Evolutionary conservation across 37 sponge, comb jelly and placozoan genomes (phyloP).

Genomic region (Hormiphora californensis): DNA sequence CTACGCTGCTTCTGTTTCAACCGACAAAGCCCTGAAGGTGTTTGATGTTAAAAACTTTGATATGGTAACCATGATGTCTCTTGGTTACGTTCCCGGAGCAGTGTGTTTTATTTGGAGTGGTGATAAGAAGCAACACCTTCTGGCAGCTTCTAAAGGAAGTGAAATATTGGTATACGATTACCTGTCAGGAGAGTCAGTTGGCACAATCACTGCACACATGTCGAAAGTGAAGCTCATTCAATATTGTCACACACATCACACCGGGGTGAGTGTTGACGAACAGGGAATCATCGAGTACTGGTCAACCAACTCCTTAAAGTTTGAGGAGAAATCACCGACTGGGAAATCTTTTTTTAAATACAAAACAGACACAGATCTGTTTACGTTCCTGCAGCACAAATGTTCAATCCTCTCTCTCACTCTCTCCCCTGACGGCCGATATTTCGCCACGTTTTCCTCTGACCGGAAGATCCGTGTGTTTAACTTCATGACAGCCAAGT

Average conservation of each 20-base stretch:
- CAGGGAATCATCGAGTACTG: slow-evolving; percentile 93
- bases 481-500: slow-evolving; percentile 76
- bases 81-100: slow-evolving; percentile 66
- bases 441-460: slow-evolving; percentile 73
- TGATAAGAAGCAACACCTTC: background rate
- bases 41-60: slow-evolving; percentile 97
- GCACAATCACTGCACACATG: slow-evolving; percentile 3
- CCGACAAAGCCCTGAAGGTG: slow-evolving; percentile 85
- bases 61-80: slow-evolving; percentile 92
- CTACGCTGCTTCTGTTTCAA: slow-evolving; percentile 66
- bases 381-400: slow-evolving; percentile 68
- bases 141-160: background rate
- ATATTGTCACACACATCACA: slow-evolving; percentile 45
- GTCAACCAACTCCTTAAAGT: slow-evolving; percentile 63
- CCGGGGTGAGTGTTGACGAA: slow-evolving; percentile 76
- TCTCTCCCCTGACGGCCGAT: slow-evolving; percentile 77
- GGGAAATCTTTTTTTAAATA: slow-evolving; percentile 61
- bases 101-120: background rate
- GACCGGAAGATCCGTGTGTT: slow-evolving; percentile 89
- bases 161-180: slow-evolving; percentile 32
- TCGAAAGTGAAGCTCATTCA: background rate
- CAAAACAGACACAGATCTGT: slow-evolving; percentile 94
- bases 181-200: background rate
- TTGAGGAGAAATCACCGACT: slow-evolving; percentile 63
- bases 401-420: slow-evolving; percentile 60